Base-by-base conservation (phyloP, 30 jellyfish, hydroid and myxozoan species). In the Catostylus mosaicus region DNA sequence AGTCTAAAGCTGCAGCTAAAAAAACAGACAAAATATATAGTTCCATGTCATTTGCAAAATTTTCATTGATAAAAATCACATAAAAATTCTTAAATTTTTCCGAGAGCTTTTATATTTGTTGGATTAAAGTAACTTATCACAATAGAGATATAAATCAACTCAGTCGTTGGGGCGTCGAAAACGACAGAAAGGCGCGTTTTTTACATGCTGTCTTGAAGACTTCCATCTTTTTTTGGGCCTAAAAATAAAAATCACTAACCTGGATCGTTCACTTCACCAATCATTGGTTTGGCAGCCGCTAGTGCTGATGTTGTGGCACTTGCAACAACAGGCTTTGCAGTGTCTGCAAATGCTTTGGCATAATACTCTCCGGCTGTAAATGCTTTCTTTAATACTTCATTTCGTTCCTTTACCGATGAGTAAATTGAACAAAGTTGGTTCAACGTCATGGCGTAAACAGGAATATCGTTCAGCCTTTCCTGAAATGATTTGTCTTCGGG, bases 281-380 rank as follows among this genome's bases (percentile, higher is more conserved):
- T 96, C 63, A 94, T 91, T 38, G 99, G 99, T 62, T 88, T 83
- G 1, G 99, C 99, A 43, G 84, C 96, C 19, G 91, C 94, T 43
- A 94, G 57, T 7, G 99, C 99, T 6, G 99, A 30, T 20, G 81
- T 78, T 10, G 99, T 88, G 9, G 99, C 99, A 73, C 96, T 94
- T 24, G 86, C 71, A 24, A 94, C 97, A 30, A 94, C 99, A 9
- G 99, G 99, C 73, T 88, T 94, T 19, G 99, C 99, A 0, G 94
- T 86, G 31, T 68, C 88, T 30, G 97, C 95, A 40, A 88, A 32
- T 2, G 89, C 59, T 32, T 83, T 73, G 3, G 88, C 94, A 47
- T 86, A 94, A 30, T 94, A 74, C 54, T 94, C 99, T 22, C 99
- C 99, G 8, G 97, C 83, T 51, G 40, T 71, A 84, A 94, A 82